Conservation (phyloP, 2,113 vertebrate species). For the Eretmochelys imbricata region DNA sequence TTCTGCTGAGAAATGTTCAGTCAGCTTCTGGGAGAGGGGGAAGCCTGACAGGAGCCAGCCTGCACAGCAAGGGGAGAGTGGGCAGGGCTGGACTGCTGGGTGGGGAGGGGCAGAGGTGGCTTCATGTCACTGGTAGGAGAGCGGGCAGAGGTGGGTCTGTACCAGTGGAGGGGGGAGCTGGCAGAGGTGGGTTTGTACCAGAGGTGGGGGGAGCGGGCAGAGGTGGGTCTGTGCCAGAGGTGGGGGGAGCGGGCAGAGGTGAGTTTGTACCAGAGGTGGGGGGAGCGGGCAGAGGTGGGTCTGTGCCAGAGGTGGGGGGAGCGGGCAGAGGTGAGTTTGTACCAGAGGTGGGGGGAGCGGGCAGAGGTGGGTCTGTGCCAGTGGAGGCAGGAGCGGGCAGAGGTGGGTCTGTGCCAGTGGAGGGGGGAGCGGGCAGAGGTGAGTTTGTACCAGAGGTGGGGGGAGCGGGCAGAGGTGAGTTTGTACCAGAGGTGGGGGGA, state of each 20-base stretch:
- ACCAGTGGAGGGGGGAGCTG: not conserved
- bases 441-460: not conserved
- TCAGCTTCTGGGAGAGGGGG: not conserved
- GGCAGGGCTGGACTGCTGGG: too few species aligned
- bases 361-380: not conserved
- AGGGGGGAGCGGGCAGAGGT: not conserved
- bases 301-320: not conserved
- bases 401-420: not conserved
- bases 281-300: not conserved
- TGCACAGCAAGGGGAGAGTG: not conserved
- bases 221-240: not conserved
- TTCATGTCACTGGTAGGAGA: not conserved
- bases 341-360: not conserved
- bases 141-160: not conserved
- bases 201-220: not conserved
- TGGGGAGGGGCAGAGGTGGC: fast-evolving
- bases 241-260: not conserved
- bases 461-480: not conserved
- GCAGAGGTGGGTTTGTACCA: fast-evolving
- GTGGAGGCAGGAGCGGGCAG: too few species aligned
- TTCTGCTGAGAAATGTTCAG: not conserved
- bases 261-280: fast-evolving
- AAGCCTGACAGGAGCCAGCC: not conserved
- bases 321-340: not conserved
- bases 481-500: not conserved